These are phyloP conservation scores for Drosophila macrospina DNA, from an alignment of 2,888 invertebrate species.

Conservation along the genomic window DNA sequence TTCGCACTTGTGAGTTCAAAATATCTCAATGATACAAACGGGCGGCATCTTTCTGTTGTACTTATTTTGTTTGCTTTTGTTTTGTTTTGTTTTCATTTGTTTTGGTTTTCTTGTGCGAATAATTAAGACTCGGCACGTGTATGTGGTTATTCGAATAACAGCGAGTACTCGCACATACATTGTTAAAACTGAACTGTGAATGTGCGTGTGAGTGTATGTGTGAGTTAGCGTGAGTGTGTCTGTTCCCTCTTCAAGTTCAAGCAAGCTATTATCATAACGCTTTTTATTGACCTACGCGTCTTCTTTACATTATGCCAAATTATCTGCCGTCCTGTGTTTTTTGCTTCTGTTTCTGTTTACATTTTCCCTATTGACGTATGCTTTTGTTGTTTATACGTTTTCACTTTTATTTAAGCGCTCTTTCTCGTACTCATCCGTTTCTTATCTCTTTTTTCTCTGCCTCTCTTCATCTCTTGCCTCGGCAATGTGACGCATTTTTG, in stretches of 20 bases:
- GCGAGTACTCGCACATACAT: constrained; percentile 2
- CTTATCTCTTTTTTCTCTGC: background rate
- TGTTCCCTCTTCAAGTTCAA: constrained; percentile 42
- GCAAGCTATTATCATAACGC: constrained; percentile 27
- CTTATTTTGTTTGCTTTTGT: constrained; percentile 13
- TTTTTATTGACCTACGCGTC: constrained; percentile 29
- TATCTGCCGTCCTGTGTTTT: background rate
- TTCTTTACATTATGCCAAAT: constrained; percentile 11
- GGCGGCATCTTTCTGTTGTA: constrained; percentile 32
- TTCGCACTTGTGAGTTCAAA: constrained; percentile 43
- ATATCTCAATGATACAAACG: constrained; percentile 46
- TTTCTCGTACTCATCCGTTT: background rate
- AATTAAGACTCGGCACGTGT: constrained; percentile 54
- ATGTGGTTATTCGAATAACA: constrained; percentile 18
- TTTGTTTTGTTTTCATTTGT: constrained; percentile 29
- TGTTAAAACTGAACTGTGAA: constrained; percentile 1
- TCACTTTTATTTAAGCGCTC: constrained; percentile 45
- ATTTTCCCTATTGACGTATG: constrained; percentile 25
- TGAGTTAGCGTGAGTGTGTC: background rate
- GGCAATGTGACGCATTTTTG: constrained; percentile 31
- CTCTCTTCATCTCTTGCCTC: background rate
- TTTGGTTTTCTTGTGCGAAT: constrained; percentile 35
- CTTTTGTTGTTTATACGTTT: constrained; percentile 35
- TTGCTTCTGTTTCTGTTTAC: constrained; percentile 40
- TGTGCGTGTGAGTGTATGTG: constrained; percentile 5